These are phyloP conservation scores for Drosophila baimaii DNA, from an alignment of 1,140 invertebrate species.

Conservation along the genomic window DNA sequence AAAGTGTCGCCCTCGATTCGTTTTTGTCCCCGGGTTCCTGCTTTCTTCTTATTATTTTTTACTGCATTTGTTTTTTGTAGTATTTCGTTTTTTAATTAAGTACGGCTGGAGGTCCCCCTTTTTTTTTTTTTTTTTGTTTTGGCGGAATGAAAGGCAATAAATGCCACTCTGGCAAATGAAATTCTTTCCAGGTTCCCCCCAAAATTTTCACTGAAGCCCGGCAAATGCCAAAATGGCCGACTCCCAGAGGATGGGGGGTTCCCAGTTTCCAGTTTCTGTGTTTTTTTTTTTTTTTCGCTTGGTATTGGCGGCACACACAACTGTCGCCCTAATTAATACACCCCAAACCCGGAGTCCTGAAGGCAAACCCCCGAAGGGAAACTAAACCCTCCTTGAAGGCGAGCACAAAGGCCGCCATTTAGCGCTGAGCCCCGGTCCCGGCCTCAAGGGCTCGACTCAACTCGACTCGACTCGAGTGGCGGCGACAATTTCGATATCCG, in stretches of 20 bases:
- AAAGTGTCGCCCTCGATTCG: slow-evolving; percentile 44
- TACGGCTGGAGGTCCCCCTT: slow-evolving; percentile 28
- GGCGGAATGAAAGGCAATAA: slow-evolving; percentile 47
- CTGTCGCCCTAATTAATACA: slow-evolving; percentile 78
- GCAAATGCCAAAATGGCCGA: slow-evolving; percentile 76
- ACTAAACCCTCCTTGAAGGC: slow-evolving; percentile 25
- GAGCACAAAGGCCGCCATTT: slow-evolving; percentile 70
- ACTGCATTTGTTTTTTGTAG: slow-evolving; percentile 11
- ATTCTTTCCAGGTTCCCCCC: slow-evolving; percentile 36
- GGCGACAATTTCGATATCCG: slow-evolving; percentile 66
- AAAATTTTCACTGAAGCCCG: slow-evolving; percentile 54
- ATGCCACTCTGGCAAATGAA: slow-evolving; percentile 62
- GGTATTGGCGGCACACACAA: slow-evolving; percentile 25
- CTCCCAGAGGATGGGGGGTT: slow-evolving; percentile 22
- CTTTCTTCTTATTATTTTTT: neutral
- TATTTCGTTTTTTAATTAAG: slow-evolving; percentile 49
- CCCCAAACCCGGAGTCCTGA: slow-evolving; percentile 23
- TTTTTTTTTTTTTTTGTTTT: slow-evolving; percentile 1
- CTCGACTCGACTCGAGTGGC: slow-evolving; percentile 32
- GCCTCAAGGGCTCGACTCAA: slow-evolving; percentile 34
- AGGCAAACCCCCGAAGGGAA: neutral
- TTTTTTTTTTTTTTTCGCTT: neutral
- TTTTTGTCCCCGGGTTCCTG: slow-evolving; percentile 1
- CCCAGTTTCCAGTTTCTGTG: neutral
- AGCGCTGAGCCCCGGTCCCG: slow-evolving; percentile 49